Percentiles rank a stretch among this genome's conserved stretches.
Evolutionary conservation across 2,797 vertebrate genomes (phyloP).

Genomic region (Lepilemur ruficaudatus): DNA sequence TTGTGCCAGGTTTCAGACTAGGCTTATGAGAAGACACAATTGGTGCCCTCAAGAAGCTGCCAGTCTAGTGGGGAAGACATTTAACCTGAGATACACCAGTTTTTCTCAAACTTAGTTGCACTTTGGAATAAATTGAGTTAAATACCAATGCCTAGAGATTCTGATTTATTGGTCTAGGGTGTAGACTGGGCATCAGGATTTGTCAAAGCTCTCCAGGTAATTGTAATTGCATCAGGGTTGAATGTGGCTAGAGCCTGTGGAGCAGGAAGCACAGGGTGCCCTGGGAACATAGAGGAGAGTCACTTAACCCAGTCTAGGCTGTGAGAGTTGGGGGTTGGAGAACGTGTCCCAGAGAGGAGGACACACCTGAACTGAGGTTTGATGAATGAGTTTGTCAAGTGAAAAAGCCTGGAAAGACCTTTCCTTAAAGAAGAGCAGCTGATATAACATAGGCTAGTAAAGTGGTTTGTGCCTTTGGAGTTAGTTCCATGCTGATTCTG

Average conservation of each 20-base stretch:
- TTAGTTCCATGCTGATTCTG: neutral
- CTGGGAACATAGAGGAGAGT: neutral
- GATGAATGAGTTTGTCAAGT: neutral
- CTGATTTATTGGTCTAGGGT: slow-evolving; percentile 12
- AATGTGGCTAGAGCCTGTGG: neutral
- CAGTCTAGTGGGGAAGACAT: slow-evolving; percentile 6
- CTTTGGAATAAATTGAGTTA: neutral
- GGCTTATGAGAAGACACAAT: neutral
- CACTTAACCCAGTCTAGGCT: neutral
- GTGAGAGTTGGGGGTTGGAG: neutral
- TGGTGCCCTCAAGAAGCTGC: slow-evolving; percentile 47
- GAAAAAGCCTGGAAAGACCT: neutral
- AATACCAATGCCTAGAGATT: neutral
- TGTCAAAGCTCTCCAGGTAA: slow-evolving; percentile 30
- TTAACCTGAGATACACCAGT: neutral
- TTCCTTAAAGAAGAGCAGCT: neutral
- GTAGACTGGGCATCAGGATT: neutral
- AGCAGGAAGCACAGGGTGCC: neutral
- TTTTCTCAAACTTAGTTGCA: neutral
- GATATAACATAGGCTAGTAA: neutral
- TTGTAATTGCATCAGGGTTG: neutral
- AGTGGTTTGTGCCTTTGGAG: neutral
- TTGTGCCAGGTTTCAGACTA: neutral
- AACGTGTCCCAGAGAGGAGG: neutral
- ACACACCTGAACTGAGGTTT: neutral